Evolutionary conservation across 1,140 invertebrate species (phyloP).

Genomic region (Philaenus spumarius): DNA sequence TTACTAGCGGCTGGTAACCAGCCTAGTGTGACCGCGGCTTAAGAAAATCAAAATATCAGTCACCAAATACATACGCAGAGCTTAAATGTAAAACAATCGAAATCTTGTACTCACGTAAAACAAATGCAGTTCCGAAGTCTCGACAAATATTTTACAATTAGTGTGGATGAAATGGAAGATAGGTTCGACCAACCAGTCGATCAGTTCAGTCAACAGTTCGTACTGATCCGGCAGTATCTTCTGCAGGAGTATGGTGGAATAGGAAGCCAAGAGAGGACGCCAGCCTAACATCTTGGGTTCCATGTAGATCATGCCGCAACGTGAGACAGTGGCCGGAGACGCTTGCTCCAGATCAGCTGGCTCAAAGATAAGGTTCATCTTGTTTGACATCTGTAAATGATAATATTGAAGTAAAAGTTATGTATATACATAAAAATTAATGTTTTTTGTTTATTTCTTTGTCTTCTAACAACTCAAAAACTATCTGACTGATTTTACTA

Average conservation of each 20-base stretch:
- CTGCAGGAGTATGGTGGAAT: slow-evolving; percentile 57
- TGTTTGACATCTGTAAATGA: slow-evolving; percentile 58
- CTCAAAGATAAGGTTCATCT: slow-evolving; percentile 94
- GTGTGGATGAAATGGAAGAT: slow-evolving; percentile 55
- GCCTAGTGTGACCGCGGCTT: no score
- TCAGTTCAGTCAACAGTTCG: slow-evolving; percentile 59
- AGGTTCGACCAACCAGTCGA: slow-evolving; percentile 75
- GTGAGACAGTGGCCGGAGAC: slow-evolving; percentile 88
- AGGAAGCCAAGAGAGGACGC: slow-evolving; percentile 67
- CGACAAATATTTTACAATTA: slow-evolving; percentile 67
- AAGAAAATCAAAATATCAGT: no score
- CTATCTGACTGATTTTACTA: no score
- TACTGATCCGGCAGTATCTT: slow-evolving; percentile 57
- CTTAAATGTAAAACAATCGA: no score
- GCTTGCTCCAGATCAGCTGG: slow-evolving; percentile 87
- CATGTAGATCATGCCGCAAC: slow-evolving; percentile 72
- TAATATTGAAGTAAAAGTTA: no score
- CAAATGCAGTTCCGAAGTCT: slow-evolving; percentile 73
- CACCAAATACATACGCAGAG: no score
- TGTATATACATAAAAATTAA: no score
- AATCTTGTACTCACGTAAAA: slow-evolving; percentile 64
- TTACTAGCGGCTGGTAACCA: no score
- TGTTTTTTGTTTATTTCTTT: no score
- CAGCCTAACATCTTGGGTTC: slow-evolving; percentile 73
- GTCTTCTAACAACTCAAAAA: no score